Percentiles rank a stretch among this genome's conserved stretches.
Evolutionary conservation across 2,113 vertebrate species (phyloP).

Genomic region (Cochlearius cochlearius): DNA sequence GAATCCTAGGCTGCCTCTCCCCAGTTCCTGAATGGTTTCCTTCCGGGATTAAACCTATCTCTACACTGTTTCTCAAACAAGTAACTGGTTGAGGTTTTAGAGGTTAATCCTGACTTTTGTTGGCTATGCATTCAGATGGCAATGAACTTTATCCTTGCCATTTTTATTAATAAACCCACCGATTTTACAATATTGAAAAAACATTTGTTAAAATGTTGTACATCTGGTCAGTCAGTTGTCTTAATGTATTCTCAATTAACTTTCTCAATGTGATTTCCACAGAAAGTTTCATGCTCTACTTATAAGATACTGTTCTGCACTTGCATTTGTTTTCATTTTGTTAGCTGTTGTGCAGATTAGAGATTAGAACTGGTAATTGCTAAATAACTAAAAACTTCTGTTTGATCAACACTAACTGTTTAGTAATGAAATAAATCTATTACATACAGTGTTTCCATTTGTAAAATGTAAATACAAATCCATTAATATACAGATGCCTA

Average conservation of each 20-base stretch:
- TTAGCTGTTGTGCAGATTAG: neutral
- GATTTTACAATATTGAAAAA: neutral
- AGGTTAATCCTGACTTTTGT: neutral
- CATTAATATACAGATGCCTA: neutral
- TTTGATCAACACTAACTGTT: neutral
- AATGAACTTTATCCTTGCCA: accelerated
- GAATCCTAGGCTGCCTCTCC: neutral
- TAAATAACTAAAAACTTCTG: neutral
- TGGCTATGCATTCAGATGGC: neutral
- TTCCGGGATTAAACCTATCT: conserved; percentile 5
- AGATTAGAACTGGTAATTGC: neutral
- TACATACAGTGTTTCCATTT: neutral
- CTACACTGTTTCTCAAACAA: neutral
- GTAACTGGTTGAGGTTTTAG: neutral
- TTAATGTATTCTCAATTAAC: neutral
- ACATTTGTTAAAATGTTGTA: neutral
- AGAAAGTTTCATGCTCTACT: neutral
- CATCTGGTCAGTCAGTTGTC: neutral
- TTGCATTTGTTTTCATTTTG: neutral
- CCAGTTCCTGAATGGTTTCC: neutral
- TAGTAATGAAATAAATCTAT: neutral
- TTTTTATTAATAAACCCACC: neutral
- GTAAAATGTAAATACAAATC: neutral
- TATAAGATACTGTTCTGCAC: neutral
- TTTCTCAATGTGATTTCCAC: neutral